A percentile compares a stretch with the other conserved stretches of the same genome.
phyloP scores from a whole-genome alignment of 1,140 invertebrate genomes.

The Pogonomyrmex barbatus region DNA sequence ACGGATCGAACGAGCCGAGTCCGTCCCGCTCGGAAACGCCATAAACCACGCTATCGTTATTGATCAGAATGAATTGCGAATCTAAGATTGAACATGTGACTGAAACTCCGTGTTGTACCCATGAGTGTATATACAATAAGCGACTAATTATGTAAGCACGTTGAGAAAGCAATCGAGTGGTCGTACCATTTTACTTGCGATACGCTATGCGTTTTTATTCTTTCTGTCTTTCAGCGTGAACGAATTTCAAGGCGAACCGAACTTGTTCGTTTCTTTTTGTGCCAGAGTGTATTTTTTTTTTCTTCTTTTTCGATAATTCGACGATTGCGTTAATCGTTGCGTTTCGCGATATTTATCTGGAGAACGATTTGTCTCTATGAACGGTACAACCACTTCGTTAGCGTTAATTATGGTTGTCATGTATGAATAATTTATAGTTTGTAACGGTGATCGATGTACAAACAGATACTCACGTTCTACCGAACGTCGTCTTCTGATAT shows the following conservation, averaged over 20 bases:
- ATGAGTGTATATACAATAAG: slow-evolving; percentile 76
- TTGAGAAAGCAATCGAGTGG: slow-evolving; percentile 70
- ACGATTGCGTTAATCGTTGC: neutral
- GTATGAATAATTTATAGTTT: slow-evolving; percentile 67
- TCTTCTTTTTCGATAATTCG: neutral
- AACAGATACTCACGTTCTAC: slow-evolving; percentile 70
- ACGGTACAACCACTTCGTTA: slow-evolving; percentile 71
- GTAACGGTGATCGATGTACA: slow-evolving; percentile 74
- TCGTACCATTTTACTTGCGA: slow-evolving; percentile 66
- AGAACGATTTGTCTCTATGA: neutral
- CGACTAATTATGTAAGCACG: slow-evolving; percentile 62
- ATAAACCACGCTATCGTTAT: slow-evolving; percentile 72
- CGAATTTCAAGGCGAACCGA: neutral
- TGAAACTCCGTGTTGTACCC: slow-evolving; percentile 62
- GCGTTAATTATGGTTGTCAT: slow-evolving; percentile 55
- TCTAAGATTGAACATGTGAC: slow-evolving; percentile 63
- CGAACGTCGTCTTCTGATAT: slow-evolving; percentile 67
- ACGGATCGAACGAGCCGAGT: neutral
- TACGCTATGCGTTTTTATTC: slow-evolving; percentile 17
- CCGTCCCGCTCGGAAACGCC: slow-evolving; percentile 14
- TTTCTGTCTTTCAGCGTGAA: neutral
- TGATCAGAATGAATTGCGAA: slow-evolving; percentile 60
- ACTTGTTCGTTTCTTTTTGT: slow-evolving; percentile 12
- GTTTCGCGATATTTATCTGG: neutral
- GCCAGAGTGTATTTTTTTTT: neutral